Conservation (phyloP, 2,797 vertebrate species). For the Spinus olivaceus region DNA sequence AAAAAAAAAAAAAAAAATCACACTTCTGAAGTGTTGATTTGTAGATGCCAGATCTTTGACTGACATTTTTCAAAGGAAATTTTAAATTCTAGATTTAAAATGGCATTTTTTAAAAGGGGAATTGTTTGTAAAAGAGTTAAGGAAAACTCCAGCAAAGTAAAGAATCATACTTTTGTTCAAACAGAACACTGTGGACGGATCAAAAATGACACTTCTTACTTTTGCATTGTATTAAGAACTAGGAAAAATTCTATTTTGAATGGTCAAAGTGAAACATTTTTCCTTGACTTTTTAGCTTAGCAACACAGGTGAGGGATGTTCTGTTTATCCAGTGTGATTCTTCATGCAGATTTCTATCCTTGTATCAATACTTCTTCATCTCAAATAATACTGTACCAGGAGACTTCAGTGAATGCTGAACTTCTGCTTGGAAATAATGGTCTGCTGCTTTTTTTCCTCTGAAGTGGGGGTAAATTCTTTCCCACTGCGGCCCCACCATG, state of each 20-base stretch:
- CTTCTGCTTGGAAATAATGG: neutral
- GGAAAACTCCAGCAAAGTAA: neutral
- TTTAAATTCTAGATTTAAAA: conserved; percentile 1
- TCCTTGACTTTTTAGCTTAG: neutral
- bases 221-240: neutral
- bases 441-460: neutral
- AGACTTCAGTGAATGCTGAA: neutral
- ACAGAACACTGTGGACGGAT: neutral
- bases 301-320: accelerated
- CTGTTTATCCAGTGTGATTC: neutral
- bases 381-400: neutral
- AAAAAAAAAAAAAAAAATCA: neutral
- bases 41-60: conserved; percentile 16
- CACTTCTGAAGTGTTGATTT: conserved; percentile 21
- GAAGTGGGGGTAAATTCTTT: neutral
- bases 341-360: neutral
- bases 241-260: neutral
- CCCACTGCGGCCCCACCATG: neutral
- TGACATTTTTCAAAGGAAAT: conserved; percentile 1
- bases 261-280: neutral
- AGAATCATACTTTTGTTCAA: neutral
- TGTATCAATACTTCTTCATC: neutral
- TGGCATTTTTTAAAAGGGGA: neutral
- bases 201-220: neutral
- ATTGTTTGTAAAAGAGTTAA: neutral